Conservation (phyloP, 92 coral and sea anemone genomes). For the Isaurus tuberculatus region DNA sequence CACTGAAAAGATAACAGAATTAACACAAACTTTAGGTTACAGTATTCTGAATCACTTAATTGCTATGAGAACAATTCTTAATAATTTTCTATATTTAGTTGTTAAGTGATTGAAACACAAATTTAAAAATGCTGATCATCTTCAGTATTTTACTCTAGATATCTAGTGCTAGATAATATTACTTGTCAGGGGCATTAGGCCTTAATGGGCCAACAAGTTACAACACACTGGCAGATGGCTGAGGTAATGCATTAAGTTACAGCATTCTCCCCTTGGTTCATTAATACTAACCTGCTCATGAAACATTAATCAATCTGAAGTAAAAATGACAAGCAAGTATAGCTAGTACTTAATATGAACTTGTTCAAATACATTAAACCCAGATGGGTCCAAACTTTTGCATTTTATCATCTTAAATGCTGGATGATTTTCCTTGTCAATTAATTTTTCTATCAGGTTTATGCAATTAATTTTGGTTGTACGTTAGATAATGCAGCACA, state of each 20-base stretch:
- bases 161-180: constrained; percentile 7
- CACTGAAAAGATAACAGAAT: constrained; percentile 2
- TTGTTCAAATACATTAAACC: constrained; percentile 21
- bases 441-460: constrained; percentile 7
- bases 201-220: constrained; percentile 12
- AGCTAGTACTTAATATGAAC: constrained; percentile 1
- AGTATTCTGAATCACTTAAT: constrained; percentile 9
- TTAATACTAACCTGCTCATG: too few relatives aligned
- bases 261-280: constrained; percentile 7
- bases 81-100: constrained; percentile 17
- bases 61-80: background rate
- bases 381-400: background rate
- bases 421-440: constrained; percentile 7
- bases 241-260: constrained; percentile 19
- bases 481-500: constrained; percentile 43
- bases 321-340: background rate
- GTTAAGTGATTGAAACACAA: constrained; percentile 16
- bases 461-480: constrained; percentile 38
- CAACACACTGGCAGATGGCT: constrained; percentile 6
- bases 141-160: constrained; percentile 2
- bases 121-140: constrained; percentile 5
- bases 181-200: constrained; percentile 18
- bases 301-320: too few relatives aligned
- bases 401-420: background rate
- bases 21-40: constrained; percentile 13